Percentiles rank a stretch among this genome's conserved stretches.
phyloP scores from a whole-genome alignment of 1,140 invertebrate genomes.

The Micrasema longulum region DNA sequence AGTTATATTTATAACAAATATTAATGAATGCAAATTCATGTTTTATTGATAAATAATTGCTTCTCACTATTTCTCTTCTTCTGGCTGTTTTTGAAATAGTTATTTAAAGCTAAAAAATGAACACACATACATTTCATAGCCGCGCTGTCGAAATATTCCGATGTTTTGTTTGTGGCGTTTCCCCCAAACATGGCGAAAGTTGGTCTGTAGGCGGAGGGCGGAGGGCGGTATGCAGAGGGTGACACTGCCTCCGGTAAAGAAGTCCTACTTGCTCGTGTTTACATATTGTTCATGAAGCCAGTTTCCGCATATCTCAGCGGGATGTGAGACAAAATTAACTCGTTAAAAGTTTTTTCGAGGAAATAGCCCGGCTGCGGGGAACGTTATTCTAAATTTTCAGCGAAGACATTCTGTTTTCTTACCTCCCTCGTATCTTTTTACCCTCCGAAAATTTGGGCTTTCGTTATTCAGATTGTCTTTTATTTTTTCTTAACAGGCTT shows the following conservation, averaged over 20 bases:
- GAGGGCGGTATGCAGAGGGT: background rate
- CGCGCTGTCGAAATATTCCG: no score
- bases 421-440: slow-evolving; percentile 9
- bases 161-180: background rate
- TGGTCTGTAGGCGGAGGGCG: no score
- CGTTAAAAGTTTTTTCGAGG: slow-evolving; percentile 40
- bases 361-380: slow-evolving; percentile 11
- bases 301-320: slow-evolving; percentile 37
- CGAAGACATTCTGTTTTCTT: slow-evolving; percentile 24
- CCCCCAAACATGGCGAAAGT: background rate
- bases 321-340: slow-evolving; percentile 37
- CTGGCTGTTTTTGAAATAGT: no score
- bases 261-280: slow-evolving; percentile 5
- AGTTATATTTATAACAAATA: no score
- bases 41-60: no score
- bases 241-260: background rate
- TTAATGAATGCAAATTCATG: no score
- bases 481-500: no score
- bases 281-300: slow-evolving; percentile 23
- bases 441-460: slow-evolving; percentile 1
- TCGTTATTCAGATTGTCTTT: no score
- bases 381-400: background rate
- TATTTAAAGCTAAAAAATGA: no score
- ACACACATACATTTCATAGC: no score
- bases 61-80: no score